These are phyloP conservation scores for Polydesmus complanatus DNA, from an alignment of 2,888 invertebrate genomes.

Conservation along the genomic window DNA sequence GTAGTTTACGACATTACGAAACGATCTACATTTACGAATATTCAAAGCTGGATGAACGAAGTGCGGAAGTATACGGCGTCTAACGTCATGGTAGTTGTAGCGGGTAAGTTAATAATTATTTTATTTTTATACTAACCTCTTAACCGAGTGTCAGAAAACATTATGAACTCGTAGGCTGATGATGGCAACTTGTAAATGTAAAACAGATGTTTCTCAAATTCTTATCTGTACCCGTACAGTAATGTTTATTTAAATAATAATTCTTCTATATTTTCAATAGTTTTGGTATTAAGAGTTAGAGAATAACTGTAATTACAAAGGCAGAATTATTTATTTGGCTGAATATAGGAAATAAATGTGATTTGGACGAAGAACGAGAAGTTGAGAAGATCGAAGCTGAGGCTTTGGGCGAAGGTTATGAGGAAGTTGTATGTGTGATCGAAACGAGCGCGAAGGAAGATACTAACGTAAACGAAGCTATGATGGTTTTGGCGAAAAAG, in stretches of 20 bases:
- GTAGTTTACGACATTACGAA: conserved; percentile 96
- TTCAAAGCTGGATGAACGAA: conserved; percentile 93
- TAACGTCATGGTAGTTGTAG: conserved; percentile 74
- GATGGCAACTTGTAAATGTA: too few species aligned
- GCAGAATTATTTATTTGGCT: background rate
- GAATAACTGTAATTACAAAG: background rate
- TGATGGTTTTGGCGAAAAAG: conserved; percentile 70
- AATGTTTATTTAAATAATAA: too few species aligned
- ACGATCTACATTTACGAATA: conserved; percentile 72
- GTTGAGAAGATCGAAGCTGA: conserved; percentile 76
- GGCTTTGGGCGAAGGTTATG: conserved; percentile 68
- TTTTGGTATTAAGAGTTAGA: too few species aligned
- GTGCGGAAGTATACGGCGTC: conserved; percentile 85
- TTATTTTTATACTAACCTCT: background rate
- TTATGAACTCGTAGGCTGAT: background rate
- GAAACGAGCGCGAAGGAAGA: conserved; percentile 86
- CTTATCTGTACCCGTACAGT: too few species aligned
- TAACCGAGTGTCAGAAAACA: background rate
- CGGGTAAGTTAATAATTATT: conserved; percentile 50
- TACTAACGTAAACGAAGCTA: conserved; percentile 77
- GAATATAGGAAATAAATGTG: conserved; percentile 62
- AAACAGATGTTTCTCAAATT: background rate
- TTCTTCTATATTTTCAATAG: too few species aligned
- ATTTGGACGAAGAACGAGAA: conserved; percentile 62
- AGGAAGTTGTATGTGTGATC: conserved; percentile 71